Conservation (phyloP, 2,888 invertebrate genomes). For the Phortica magna region DNA sequence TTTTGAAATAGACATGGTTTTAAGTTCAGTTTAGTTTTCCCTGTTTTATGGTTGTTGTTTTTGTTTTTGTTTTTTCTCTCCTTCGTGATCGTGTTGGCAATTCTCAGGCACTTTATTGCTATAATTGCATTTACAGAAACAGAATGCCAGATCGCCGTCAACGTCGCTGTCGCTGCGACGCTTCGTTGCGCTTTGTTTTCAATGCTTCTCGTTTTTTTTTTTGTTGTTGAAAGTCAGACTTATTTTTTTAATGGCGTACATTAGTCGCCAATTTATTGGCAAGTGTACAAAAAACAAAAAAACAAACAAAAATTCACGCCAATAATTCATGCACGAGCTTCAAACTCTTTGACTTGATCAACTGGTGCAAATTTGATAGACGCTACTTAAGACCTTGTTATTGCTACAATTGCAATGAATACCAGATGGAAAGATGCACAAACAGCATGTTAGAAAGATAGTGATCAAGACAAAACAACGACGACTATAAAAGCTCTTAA, state of each 20-base stretch:
- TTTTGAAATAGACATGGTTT: slow-evolving; percentile 11
- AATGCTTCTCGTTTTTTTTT: slow-evolving; percentile 5
- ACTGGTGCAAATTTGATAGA: no score
- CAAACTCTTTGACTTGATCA: no score
- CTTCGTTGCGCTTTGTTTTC: slow-evolving; percentile 16
- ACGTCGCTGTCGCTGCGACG: not conserved
- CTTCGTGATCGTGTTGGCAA: slow-evolving; percentile 6
- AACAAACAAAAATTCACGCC: no score
- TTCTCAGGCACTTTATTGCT: slow-evolving; percentile 30
- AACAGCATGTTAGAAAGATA: no score
- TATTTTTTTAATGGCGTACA: not conserved
- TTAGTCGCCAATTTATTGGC: slow-evolving; percentile 38
- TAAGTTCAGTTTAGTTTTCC: not conserved
- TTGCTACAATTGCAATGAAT: no score
- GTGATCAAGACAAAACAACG: no score
- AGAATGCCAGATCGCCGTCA: not conserved
- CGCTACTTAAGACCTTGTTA: no score
- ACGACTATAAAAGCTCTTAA: no score
- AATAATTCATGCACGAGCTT: no score
- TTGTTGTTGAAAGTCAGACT: not conserved
- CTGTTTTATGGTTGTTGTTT: slow-evolving; percentile 6
- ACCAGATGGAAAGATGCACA: no score
- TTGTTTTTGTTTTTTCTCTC: not conserved
- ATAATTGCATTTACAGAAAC: slow-evolving; percentile 29
- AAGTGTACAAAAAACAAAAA: no score